Evolutionary conservation across 2,888 invertebrate species (phyloP).

Genomic region (Cosmia trapezina): DNA sequence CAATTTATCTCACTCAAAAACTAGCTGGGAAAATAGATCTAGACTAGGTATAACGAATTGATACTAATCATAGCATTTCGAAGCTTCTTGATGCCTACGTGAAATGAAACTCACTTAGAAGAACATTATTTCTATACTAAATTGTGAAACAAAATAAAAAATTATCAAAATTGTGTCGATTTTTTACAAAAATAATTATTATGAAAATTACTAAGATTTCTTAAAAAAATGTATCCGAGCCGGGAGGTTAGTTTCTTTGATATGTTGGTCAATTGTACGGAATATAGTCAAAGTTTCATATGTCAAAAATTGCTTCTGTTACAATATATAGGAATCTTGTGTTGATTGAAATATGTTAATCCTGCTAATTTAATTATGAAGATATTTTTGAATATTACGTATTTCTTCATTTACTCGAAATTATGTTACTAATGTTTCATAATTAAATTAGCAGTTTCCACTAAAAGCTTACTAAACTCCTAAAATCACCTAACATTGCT

Average conservation of each 20-base stretch:
- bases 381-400: background rate
- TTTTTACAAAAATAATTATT: background rate
- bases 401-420: background rate
- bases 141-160: slow-evolving; percentile 12
- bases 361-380: slow-evolving; percentile 47
- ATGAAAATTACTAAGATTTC: background rate
- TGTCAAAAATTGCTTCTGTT: slow-evolving; percentile 78
- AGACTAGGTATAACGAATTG: slow-evolving; percentile 27
- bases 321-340: slow-evolving; percentile 63
- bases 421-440: slow-evolving; percentile 37
- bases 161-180: background rate
- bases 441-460: slow-evolving; percentile 70
- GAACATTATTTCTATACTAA: background rate
- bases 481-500: slow-evolving; percentile 80
- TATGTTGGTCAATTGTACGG: slow-evolving; percentile 82
- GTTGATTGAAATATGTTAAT: slow-evolving; percentile 59
- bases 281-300: slow-evolving; percentile 68
- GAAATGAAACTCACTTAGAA: slow-evolving; percentile 8
- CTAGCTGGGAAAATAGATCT: slow-evolving; percentile 26
- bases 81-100: slow-evolving; percentile 11
- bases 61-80: slow-evolving; percentile 22
- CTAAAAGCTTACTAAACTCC: slow-evolving; percentile 76
- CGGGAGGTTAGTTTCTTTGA: slow-evolving; percentile 76
- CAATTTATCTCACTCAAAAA: slow-evolving; percentile 29
- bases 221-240: slow-evolving; percentile 47